A percentile compares a stretch with the other conserved stretches of the same genome.
Evolutionary conservation across 2,113 vertebrate genomes (phyloP).

Genomic region (Thunnus thynnus): DNA sequence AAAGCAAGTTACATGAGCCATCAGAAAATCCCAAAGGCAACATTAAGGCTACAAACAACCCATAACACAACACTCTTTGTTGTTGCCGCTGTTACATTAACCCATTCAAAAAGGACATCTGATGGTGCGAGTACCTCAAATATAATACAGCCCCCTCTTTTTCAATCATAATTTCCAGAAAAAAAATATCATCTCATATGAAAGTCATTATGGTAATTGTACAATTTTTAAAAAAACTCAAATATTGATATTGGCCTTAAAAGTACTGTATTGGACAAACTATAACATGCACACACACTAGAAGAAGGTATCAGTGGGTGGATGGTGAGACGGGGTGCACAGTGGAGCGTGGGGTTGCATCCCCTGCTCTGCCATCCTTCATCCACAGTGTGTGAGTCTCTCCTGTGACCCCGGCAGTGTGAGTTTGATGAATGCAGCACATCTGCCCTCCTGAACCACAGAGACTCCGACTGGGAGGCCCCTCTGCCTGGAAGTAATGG

Average conservation of each 20-base stretch:
- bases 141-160: too few relatives aligned
- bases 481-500: slow-evolving; percentile 88
- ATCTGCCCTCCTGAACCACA: slow-evolving; percentile 92
- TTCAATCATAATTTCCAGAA: too few relatives aligned
- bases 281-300: neutral
- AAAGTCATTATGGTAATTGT: neutral
- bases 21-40: too few relatives aligned
- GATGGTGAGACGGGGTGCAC: slow-evolving; percentile 57
- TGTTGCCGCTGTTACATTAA: too few relatives aligned
- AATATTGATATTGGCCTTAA: neutral
- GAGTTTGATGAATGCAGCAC: slow-evolving; percentile 93
- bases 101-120: too few relatives aligned
- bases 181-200: neutral
- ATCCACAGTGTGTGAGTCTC: slow-evolving; percentile 89
- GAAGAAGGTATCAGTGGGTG: slow-evolving; percentile 32
- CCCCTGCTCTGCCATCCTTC: slow-evolving; percentile 87
- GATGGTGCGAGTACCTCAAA: too few relatives aligned
- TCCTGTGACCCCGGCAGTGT: slow-evolving; percentile 86
- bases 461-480: slow-evolving; percentile 86
- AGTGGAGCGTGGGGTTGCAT: slow-evolving; percentile 76
- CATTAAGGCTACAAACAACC: too few relatives aligned
- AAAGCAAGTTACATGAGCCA: too few relatives aligned
- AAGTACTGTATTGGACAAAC: too few relatives aligned
- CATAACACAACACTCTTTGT: too few relatives aligned
- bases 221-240: neutral